Percentiles rank a stretch among this genome's conserved stretches.
Conservation (phyloP, 1,140 invertebrate genomes). For the Periplaneta americana region DNA sequence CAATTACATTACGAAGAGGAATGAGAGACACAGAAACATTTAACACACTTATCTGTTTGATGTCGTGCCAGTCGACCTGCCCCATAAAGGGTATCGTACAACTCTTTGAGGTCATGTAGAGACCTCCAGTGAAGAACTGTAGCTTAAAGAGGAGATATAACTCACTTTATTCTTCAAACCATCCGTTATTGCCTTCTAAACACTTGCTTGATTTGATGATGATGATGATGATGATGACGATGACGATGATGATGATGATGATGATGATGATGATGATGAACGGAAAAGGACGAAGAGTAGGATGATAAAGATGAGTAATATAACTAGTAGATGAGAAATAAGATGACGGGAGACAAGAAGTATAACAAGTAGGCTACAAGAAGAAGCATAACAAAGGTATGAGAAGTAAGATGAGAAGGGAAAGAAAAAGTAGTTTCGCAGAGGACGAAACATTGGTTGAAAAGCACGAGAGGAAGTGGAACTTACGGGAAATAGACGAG, state of each 20-base stretch:
- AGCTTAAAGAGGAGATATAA: no score
- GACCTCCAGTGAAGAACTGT: background rate
- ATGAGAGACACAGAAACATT: background rate
- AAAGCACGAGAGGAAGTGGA: no score
- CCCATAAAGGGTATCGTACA: background rate
- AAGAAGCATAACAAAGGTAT: no score
- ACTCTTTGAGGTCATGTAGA: background rate
- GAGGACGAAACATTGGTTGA: no score
- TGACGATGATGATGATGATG: background rate
- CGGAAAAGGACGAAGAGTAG: background rate
- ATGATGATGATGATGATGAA: background rate
- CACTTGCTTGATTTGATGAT: background rate
- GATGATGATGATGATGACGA: background rate
- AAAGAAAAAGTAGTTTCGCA: no score
- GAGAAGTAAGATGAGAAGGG: no score
- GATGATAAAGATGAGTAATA: background rate
- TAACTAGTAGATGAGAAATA: no score
- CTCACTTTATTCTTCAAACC: no score
- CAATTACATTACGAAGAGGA: background rate
- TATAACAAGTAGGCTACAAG: no score
- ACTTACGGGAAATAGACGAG: no score
- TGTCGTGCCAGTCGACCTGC: background rate
- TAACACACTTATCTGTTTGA: background rate
- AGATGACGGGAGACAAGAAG: no score
- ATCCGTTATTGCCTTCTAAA: background rate